Evolutionary conservation across 1,140 invertebrate genomes (phyloP).

Genomic region (Paralvinella palmiformis): DNA sequence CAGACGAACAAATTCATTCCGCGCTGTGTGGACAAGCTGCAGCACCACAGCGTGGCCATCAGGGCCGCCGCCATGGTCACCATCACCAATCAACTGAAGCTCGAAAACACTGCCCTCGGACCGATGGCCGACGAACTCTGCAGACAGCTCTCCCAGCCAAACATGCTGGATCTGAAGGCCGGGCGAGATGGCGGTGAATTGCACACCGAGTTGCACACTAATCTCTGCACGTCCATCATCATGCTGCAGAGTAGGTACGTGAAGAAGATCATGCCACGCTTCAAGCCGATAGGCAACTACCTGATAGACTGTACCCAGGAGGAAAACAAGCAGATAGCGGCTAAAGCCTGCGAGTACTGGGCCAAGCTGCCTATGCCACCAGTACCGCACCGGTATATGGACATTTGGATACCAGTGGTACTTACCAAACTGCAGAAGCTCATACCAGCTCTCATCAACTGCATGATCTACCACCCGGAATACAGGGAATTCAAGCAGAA

Average conservation of each 20-base stretch:
- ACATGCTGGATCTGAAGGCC: neutral
- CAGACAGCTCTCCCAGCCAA: neutral
- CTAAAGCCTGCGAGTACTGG: conserved; percentile 12
- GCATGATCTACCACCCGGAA: conserved; percentile 12
- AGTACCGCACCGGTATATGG: neutral
- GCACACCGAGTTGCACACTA: neutral
- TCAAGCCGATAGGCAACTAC: conserved; percentile 4
- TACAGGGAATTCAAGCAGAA: neutral
- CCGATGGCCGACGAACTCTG: neutral
- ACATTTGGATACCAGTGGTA: neutral
- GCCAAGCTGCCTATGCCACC: conserved; percentile 9
- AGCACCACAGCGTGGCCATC: neutral
- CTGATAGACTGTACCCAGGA: neutral
- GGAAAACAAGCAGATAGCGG: neutral
- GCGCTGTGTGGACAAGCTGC: neutral
- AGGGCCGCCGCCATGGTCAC: neutral
- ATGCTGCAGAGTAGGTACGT: conserved; percentile 4
- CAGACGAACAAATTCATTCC: neutral
- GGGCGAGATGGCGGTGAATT: neutral
- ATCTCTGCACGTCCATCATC: neutral
- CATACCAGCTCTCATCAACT: conserved; percentile 7
- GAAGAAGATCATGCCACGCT: neutral
- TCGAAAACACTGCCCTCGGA: neutral
- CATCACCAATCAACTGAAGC: neutral
- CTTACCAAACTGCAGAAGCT: neutral